A percentile compares a stretch with the other conserved stretches of the same genome.
Conservation (phyloP, 2,113 vertebrate species). For the Toxotes chatareus region DNA sequence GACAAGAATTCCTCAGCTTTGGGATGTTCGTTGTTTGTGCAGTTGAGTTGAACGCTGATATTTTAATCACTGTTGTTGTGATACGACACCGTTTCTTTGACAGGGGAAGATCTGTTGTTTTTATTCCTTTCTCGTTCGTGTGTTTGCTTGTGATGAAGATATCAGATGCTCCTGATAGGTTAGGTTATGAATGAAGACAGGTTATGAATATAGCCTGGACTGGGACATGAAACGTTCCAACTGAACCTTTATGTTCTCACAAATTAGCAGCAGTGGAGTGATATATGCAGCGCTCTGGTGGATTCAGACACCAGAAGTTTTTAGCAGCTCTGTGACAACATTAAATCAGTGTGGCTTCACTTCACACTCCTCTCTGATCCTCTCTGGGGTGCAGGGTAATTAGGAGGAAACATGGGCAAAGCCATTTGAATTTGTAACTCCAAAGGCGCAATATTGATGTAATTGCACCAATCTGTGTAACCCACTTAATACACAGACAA, state of each 20-base stretch:
- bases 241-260: background rate
- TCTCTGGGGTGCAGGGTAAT: constrained; percentile 17
- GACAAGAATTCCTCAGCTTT: background rate
- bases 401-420: constrained; percentile 16
- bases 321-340: background rate
- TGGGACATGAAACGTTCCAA: no score
- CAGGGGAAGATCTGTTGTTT: background rate
- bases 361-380: constrained; percentile 20
- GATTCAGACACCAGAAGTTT: constrained; percentile 7
- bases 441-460: constrained; percentile 4
- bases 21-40: background rate
- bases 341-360: constrained; percentile 25
- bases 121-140: background rate
- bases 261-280: background rate
- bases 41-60: background rate
- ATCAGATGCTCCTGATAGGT: background rate
- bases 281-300: background rate
- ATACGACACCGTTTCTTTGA: background rate
- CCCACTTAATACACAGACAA: background rate
- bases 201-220: background rate
- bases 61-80: constrained; percentile 4
- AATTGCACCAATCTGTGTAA: background rate
- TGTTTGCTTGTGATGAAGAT: background rate
- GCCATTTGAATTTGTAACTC: constrained; percentile 15
- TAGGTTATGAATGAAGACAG: no score